Conservation (phyloP, 2,797 vertebrate genomes). For the Notolepis coatsorum region DNA sequence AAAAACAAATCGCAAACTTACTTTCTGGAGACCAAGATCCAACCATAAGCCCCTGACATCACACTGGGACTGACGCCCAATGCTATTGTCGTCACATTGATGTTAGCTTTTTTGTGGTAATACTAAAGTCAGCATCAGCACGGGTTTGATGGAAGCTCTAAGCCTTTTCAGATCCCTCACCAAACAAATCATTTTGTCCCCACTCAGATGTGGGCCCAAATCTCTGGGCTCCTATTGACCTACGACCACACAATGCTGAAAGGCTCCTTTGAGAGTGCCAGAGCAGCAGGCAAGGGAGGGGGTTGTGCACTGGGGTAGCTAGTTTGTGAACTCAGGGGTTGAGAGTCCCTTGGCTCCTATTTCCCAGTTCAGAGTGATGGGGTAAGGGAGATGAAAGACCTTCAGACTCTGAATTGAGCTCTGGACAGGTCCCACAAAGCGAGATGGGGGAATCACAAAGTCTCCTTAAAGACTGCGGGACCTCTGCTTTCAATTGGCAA, state of each 20-base stretch:
- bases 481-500: slow-evolving; percentile 60
- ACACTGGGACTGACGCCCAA: slow-evolving; percentile 25
- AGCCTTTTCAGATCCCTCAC: slow-evolving; percentile 66
- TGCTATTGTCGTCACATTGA: slow-evolving; percentile 52
- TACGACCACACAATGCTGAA: slow-evolving; percentile 77
- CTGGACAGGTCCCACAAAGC: slow-evolving; percentile 75
- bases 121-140: slow-evolving; percentile 57
- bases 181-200: slow-evolving; percentile 80
- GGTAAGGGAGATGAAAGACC: slow-evolving; percentile 76
- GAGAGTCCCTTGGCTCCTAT: slow-evolving; percentile 76
- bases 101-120: slow-evolving; percentile 58
- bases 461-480: slow-evolving; percentile 60
- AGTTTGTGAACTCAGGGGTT: slow-evolving; percentile 33
- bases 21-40: slow-evolving; percentile 16
- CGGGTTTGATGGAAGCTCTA: slow-evolving; percentile 64
- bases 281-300: slow-evolving; percentile 54
- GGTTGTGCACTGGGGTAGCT: slow-evolving; percentile 45
- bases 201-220: slow-evolving; percentile 70
- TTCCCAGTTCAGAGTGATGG: slow-evolving; percentile 75
- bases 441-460: slow-evolving; percentile 63
- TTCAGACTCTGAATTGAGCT: slow-evolving; percentile 67
- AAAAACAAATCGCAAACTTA: slow-evolving; percentile 50
- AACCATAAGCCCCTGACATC: slow-evolving; percentile 24
- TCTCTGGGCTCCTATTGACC: slow-evolving; percentile 78
- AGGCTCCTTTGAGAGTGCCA: slow-evolving; percentile 77